Evolutionary conservation across 2,888 invertebrate genomes (phyloP).

Genomic region (Hybos culiciformis): DNA sequence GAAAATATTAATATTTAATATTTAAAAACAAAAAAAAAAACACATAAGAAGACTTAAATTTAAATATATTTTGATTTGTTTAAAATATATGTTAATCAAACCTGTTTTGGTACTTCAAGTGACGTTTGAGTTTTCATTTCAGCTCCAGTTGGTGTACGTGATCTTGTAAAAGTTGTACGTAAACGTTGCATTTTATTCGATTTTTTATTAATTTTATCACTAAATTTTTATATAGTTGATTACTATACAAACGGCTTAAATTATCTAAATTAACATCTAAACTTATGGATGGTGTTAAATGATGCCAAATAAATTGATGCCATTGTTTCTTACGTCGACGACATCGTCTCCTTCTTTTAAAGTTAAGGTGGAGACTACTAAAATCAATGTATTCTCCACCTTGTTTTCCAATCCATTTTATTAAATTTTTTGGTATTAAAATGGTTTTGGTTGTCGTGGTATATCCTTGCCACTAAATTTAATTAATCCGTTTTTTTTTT

Average conservation of each 20-base stretch:
- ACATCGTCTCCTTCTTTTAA: too few species aligned
- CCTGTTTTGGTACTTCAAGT: slow-evolving; percentile 79
- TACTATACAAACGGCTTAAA: too few species aligned
- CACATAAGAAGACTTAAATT: not conserved
- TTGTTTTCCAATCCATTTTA: not conserved
- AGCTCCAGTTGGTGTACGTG: slow-evolving; percentile 74
- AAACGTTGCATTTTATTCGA: slow-evolving; percentile 39
- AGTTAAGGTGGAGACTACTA: not conserved
- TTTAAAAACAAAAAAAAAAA: not conserved
- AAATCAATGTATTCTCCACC: not conserved
- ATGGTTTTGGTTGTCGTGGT: not conserved
- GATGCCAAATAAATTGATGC: too few species aligned
- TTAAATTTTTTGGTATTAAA: not conserved
- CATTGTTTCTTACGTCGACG: too few species aligned
- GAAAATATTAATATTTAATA: too few species aligned
- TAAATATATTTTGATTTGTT: not conserved
- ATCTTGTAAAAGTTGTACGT: slow-evolving; percentile 76
- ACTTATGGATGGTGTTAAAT: too few species aligned
- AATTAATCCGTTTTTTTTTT: not conserved
- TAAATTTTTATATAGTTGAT: too few species aligned
- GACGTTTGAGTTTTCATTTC: slow-evolving; percentile 88
- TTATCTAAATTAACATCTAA: too few species aligned
- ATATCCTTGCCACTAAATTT: not conserved
- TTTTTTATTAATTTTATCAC: too few species aligned
- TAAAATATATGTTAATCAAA: slow-evolving; percentile 21